phyloP scores from a whole-genome alignment of 2,797 vertebrate genomes.

The Scolopax rusticola region DNA sequence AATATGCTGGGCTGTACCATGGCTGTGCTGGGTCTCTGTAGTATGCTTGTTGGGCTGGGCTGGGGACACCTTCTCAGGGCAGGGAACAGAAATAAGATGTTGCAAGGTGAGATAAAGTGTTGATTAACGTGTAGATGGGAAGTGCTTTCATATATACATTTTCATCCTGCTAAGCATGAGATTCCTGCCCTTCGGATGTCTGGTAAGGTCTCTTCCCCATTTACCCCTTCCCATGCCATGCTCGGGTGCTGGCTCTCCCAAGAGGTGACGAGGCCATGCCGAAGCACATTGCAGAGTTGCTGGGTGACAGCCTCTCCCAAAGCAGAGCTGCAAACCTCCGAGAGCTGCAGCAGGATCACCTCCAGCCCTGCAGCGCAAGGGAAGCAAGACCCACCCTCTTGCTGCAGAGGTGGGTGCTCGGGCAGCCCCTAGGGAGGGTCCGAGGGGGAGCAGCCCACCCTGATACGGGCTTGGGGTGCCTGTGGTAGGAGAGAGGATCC shows the following conservation, averaged over 20 bases:
- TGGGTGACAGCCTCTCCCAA: fast-evolving
- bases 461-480: background rate
- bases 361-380: fast-evolving
- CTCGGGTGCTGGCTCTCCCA: fast-evolving
- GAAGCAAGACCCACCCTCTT: fast-evolving
- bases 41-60: background rate
- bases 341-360: background rate
- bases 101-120: background rate
- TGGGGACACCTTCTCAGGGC: background rate
- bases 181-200: background rate
- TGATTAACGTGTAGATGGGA: background rate
- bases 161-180: background rate
- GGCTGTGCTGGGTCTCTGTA: background rate
- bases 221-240: fast-evolving
- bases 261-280: background rate
- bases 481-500: background rate
- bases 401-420: fast-evolving
- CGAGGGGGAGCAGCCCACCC: background rate
- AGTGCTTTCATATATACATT: fast-evolving
- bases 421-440: background rate
- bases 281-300: background rate
- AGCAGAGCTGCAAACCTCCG: background rate
- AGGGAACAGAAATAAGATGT: background rate
- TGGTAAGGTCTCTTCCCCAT: background rate
- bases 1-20: fast-evolving